Percentiles rank a stretch among this genome's conserved stretches.
Evolutionary conservation across 2,888 invertebrate genomes (phyloP).

Genomic region (Therioaphis trifolii): DNA sequence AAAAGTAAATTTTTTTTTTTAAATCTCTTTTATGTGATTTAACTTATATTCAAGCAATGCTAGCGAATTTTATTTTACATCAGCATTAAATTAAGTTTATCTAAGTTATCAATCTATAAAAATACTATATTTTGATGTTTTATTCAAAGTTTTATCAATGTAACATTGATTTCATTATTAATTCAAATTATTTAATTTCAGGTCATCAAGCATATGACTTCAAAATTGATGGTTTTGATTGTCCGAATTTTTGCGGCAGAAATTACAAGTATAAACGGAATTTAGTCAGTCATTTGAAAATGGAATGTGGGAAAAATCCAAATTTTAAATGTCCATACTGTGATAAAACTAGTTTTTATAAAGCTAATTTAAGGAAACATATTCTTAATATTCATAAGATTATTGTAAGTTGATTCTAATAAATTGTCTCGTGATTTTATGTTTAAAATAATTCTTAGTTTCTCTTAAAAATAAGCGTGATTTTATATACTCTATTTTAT

Average conservation of each 20-base stretch:
- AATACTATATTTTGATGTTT: background rate
- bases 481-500: too few relatives aligned
- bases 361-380: constrained; percentile 64
- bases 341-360: constrained; percentile 63
- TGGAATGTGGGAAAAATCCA: constrained; percentile 65
- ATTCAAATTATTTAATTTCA: constrained; percentile 13
- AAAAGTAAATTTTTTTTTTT: too few relatives aligned
- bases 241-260: constrained; percentile 45
- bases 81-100: too few relatives aligned
- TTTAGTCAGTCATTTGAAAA: constrained; percentile 68
- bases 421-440: too few relatives aligned
- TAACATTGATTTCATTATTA: background rate
- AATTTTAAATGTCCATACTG: constrained; percentile 65
- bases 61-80: too few relatives aligned
- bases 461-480: too few relatives aligned
- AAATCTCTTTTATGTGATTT: too few relatives aligned
- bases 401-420: background rate
- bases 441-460: too few relatives aligned
- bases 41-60: too few relatives aligned
- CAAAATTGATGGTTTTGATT: constrained; percentile 40
- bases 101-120: too few relatives aligned
- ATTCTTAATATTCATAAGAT: constrained; percentile 49
- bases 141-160: background rate
- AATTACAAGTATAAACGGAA: constrained; percentile 69
- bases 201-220: background rate